phyloP scores from a whole-genome alignment of 2,113 vertebrate genomes.

The Labeo rohita region DNA sequence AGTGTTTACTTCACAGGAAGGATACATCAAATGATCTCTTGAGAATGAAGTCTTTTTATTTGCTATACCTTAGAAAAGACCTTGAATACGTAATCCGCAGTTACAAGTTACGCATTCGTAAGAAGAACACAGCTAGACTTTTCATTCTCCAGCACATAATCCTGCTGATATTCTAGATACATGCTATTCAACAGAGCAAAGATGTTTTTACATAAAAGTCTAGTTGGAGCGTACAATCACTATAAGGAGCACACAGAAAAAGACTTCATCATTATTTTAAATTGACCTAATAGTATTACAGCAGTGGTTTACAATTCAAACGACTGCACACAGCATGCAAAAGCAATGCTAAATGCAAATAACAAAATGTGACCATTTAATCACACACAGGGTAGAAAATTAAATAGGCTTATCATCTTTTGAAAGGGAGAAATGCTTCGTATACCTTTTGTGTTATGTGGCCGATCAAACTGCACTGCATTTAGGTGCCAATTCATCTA shows the following conservation, averaged over 20 bases:
- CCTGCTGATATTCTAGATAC: neutral
- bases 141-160: neutral
- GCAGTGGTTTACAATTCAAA: neutral
- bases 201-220: neutral
- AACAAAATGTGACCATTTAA: neutral
- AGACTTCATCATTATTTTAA: neutral
- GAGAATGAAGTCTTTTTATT: constrained; percentile 14
- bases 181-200: neutral
- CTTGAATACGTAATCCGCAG: constrained; percentile 9
- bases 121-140: constrained; percentile 9
- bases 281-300: neutral
- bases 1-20: constrained; percentile 31
- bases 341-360: neutral
- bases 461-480: neutral
- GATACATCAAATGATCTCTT: constrained; percentile 30
- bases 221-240: neutral
- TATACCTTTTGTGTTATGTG: neutral
- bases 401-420: neutral
- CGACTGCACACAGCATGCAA: neutral
- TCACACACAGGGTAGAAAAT: neutral
- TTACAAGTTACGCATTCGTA: neutral
- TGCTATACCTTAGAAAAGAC: neutral
- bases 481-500: neutral
- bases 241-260: neutral
- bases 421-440: neutral